phyloP scores from a whole-genome alignment of 2,113 vertebrate species.

The Geococcyx californianus region DNA sequence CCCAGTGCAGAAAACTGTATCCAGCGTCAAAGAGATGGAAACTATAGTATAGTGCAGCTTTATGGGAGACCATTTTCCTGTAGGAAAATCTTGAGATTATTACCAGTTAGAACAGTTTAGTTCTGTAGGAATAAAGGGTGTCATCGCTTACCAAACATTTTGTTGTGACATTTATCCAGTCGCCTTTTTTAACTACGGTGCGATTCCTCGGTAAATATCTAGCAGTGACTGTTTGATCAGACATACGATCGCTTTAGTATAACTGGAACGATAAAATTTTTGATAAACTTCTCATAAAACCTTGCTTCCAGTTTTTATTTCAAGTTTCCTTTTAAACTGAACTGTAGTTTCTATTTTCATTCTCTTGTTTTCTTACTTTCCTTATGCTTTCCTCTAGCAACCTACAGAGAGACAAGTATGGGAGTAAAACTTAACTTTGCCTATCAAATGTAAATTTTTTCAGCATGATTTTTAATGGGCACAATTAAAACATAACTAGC shows the following conservation, averaged over 20 bases:
- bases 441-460: slow-evolving; percentile 99
- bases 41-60: slow-evolving; percentile 90
- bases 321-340: slow-evolving; percentile 74
- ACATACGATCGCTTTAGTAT: slow-evolving; percentile 47
- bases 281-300: slow-evolving; percentile 58
- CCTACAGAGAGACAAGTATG: slow-evolving; percentile 99
- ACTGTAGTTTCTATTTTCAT: slow-evolving; percentile 87
- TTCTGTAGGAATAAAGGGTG: slow-evolving; percentile 13
- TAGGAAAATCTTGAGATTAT: slow-evolving; percentile 37
- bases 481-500: slow-evolving; percentile 94
- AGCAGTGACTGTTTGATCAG: slow-evolving; percentile 53
- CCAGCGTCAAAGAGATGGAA: slow-evolving; percentile 40
- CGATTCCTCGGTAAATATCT: slow-evolving; percentile 42
- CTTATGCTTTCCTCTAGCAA: slow-evolving; percentile 98
- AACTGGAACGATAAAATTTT: slow-evolving; percentile 48
- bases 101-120: slow-evolving; percentile 67
- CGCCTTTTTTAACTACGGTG: slow-evolving; percentile 20
- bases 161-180: slow-evolving; percentile 52
- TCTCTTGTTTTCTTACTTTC: slow-evolving; percentile 90
- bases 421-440: slow-evolving; percentile 99
- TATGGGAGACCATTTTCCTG: slow-evolving; percentile 67
- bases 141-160: slow-evolving; percentile 58
- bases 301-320: slow-evolving; percentile 72
- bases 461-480: slow-evolving; percentile 98
- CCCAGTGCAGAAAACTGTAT: slow-evolving; percentile 48